These are phyloP conservation scores for Halisarca cf. caerulea DNA, from an alignment of 37 sponge, comb jelly and placozoan species.

Conservation along the genomic window DNA sequence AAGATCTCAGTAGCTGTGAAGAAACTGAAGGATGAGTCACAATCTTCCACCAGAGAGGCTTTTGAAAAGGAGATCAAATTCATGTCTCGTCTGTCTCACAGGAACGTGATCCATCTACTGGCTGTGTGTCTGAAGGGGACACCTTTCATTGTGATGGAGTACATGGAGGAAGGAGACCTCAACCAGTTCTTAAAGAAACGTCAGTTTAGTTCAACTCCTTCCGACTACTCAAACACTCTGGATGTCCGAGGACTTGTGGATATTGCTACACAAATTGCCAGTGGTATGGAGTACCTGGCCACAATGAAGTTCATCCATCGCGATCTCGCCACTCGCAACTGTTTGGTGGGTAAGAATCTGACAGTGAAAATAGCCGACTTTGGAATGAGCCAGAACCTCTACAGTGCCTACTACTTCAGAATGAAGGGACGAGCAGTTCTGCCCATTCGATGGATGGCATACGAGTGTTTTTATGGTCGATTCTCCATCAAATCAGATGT, in stretches of 20 bases:
- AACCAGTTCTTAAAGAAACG: constrained; percentile 70
- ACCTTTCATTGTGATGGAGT: constrained; percentile 85
- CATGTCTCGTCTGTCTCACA: constrained; percentile 71
- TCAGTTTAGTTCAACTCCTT: constrained; percentile 24
- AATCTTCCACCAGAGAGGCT: constrained; percentile 13
- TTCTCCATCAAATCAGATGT: constrained; percentile 86
- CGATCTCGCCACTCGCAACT: constrained; percentile 78
- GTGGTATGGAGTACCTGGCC: constrained; percentile 83
- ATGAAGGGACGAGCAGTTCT: constrained; percentile 70
- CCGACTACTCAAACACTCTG: constrained; percentile 53
- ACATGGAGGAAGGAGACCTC: constrained; percentile 92
- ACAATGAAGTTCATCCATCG: constrained; percentile 73
- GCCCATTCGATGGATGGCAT: constrained; percentile 88
- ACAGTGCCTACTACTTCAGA: constrained; percentile 68
- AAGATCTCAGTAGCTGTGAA: constrained; percentile 70
- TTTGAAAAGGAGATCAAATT: constrained; percentile 86
- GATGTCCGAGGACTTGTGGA: constrained; percentile 74
- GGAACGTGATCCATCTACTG: constrained; percentile 66
- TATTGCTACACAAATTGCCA: constrained; percentile 76
- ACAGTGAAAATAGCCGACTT: constrained; percentile 72
- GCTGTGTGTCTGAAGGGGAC: constrained; percentile 44
- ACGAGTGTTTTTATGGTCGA: constrained; percentile 86
- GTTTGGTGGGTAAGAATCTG: constrained; percentile 65
- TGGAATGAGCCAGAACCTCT: constrained; percentile 78
- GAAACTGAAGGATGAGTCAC: constrained; percentile 48